A percentile compares a stretch with the other conserved stretches of the same genome.
These are phyloP conservation scores for Oreochromis grahami DNA, from an alignment of 2,797 vertebrate species.

Conservation along the genomic window DNA sequence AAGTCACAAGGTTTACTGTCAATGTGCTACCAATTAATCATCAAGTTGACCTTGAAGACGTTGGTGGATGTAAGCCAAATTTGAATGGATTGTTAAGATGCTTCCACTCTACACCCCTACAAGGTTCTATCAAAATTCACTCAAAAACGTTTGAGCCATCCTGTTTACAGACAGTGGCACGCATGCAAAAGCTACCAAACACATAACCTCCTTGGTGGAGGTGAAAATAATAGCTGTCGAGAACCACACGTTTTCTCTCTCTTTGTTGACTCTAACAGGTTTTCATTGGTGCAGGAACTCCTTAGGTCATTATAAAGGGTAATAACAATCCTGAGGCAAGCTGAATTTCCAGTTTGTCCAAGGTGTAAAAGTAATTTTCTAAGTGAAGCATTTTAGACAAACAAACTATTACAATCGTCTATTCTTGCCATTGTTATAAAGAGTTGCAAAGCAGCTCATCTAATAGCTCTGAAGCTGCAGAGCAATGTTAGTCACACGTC, in stretches of 20 bases:
- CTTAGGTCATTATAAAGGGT: neutral
- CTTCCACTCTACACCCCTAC: rapidly evolving
- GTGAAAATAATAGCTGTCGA: neutral
- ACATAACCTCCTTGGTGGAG: neutral
- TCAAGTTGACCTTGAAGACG: neutral
- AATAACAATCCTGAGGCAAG: neutral
- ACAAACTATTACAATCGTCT: neutral
- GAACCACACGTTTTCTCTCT: neutral
- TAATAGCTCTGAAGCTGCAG: neutral
- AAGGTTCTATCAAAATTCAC: neutral
- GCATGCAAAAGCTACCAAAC: neutral
- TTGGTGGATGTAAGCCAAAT: rapidly evolving
- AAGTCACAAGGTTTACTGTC: neutral
- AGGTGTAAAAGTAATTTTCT: neutral
- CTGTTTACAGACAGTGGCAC: neutral
- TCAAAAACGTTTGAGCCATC: neutral
- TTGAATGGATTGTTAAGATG: neutral
- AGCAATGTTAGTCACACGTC: neutral
- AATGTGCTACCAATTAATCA: rapidly evolving
- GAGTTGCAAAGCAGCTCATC: neutral
- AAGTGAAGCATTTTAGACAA: neutral
- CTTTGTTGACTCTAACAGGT: neutral
- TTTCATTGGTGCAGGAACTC: neutral
- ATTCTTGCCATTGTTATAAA: neutral
- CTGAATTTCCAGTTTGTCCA: neutral